phyloP scores from a whole-genome alignment of 2,888 invertebrate species.

The Melinaea marsaeus region DNA sequence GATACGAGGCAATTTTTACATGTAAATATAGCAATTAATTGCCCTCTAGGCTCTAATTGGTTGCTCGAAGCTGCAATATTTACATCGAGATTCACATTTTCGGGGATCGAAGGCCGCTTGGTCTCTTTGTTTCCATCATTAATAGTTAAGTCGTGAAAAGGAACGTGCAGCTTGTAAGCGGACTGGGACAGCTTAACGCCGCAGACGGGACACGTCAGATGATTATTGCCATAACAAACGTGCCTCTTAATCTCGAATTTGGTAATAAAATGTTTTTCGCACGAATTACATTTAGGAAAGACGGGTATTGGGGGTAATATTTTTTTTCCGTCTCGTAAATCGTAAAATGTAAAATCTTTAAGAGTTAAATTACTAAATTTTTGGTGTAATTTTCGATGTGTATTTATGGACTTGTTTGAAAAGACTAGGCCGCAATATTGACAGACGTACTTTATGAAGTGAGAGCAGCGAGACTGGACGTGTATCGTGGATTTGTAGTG shows the following conservation, averaged over 20 bases:
- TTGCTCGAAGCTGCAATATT: too few relatives aligned
- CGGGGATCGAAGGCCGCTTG: background rate
- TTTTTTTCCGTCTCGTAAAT: slow-evolving; percentile 42
- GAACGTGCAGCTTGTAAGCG: slow-evolving; percentile 53
- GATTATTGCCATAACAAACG: slow-evolving; percentile 43
- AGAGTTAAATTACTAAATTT: slow-evolving; percentile 41
- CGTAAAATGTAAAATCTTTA: slow-evolving; percentile 52
- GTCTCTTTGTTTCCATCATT: slow-evolving; percentile 10
- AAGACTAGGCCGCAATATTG: slow-evolving; percentile 53
- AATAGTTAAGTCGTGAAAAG: slow-evolving; percentile 51
- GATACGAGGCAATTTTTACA: slow-evolving; percentile 51
- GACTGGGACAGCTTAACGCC: slow-evolving; percentile 46
- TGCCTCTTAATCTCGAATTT: slow-evolving; percentile 43
- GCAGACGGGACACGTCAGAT: slow-evolving; percentile 49
- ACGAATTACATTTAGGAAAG: slow-evolving; percentile 50
- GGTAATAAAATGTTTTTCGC: slow-evolving; percentile 49
- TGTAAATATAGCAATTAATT: slow-evolving; percentile 37
- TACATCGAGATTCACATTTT: too few relatives aligned
- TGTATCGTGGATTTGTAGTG: slow-evolving; percentile 39
- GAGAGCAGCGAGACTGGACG: slow-evolving; percentile 39
- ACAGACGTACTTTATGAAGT: slow-evolving; percentile 43
- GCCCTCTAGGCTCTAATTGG: background rate
- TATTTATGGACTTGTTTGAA: slow-evolving; percentile 37
- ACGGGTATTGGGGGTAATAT: slow-evolving; percentile 53
- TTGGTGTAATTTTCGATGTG: slow-evolving; percentile 47